Evolutionary conservation across 2,888 invertebrate genomes (phyloP), one percentile per base, ranked within the genome.

Genomic region (Diloba caeruleocephala): DNA sequence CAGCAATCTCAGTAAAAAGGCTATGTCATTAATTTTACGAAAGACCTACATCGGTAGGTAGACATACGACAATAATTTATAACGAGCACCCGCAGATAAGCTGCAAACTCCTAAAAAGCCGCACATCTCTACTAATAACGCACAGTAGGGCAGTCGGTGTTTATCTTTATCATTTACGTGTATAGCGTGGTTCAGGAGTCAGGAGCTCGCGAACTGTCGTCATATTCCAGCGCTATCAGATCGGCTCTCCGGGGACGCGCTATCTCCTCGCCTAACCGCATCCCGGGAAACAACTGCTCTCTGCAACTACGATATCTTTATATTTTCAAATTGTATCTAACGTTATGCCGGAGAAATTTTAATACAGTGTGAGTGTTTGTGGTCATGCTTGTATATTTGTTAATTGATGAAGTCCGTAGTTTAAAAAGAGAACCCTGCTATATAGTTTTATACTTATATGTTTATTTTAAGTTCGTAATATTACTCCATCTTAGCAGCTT

Each of bases 181-280:
- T 58, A 60, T 51, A 55, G 61, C 59, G 68, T 57, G 64, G 58
- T 67, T 69, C 66, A 49, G 69, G 63, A 70, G 75, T 68, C 66
- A 78, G 83, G 75, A 81, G 85, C 81, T 80, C 77, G 88, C 82
- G 79, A 89, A 89, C 86, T 89, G 90, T 90, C 88, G 87, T 89
- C 89, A 82, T 90, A 87, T 85, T 84, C 84, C 80, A 81, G 76
- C 76, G 80, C 69, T 89, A 90, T 90, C 90, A 65, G 89, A 89
- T 89, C 76, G 83, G 76, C 69, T 71, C 76, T 78, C 76, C 57
- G 63, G 79, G 80, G 84, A 71, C 60, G 62, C 70, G 69, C 74
- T 82, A 85, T 83, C 84, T 77, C 62, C 44, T 48, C 46, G 68
- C 74, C 68, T 70, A 74, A 74, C 75, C 68, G 63, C 71, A 37